phyloP scores from a whole-genome alignment of 2,113 vertebrate species.

The Lamprotornis superbus region DNA sequence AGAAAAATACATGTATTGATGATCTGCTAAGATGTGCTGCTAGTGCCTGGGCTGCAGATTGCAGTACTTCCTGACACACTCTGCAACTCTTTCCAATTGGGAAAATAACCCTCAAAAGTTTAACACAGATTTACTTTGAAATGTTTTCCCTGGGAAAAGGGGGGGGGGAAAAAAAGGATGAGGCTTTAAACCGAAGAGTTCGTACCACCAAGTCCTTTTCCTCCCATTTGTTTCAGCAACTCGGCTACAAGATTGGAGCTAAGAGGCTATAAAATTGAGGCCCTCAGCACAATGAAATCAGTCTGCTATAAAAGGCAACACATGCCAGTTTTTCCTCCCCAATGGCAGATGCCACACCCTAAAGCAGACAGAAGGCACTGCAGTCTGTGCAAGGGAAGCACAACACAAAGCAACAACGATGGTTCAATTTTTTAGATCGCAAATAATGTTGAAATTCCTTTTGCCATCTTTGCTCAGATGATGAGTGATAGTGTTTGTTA shows the following conservation, averaged over 20 bases:
- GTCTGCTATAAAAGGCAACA: conserved; percentile 70
- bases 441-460: conserved; percentile 49
- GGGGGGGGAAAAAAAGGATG: not conserved
- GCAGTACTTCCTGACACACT: conserved; percentile 23
- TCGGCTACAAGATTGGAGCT: conserved; percentile 52
- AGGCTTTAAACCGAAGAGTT: conserved; percentile 4
- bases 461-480: conserved; percentile 54
- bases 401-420: conserved; percentile 71
- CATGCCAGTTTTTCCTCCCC: conserved; percentile 75
- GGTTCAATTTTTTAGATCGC: conserved; percentile 57
- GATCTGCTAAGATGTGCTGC: conserved; percentile 30
- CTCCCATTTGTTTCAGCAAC: conserved; percentile 56
- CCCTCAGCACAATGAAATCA: conserved; percentile 73
- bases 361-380: conserved; percentile 76
- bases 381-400: conserved; percentile 68
- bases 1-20: conserved; percentile 5
- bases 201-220: conserved; percentile 8
- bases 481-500: conserved; percentile 15
- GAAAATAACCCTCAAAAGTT: conserved; percentile 65
- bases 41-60: not conserved
- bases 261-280: conserved; percentile 58
- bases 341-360: conserved; percentile 79
- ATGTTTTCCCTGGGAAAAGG: not conserved
- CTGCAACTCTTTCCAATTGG: not conserved
- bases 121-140: conserved; percentile 42